These are phyloP conservation scores for Heteronetta atricapilla DNA, from an alignment of 2,113 vertebrate genomes.

Conservation along the genomic window DNA sequence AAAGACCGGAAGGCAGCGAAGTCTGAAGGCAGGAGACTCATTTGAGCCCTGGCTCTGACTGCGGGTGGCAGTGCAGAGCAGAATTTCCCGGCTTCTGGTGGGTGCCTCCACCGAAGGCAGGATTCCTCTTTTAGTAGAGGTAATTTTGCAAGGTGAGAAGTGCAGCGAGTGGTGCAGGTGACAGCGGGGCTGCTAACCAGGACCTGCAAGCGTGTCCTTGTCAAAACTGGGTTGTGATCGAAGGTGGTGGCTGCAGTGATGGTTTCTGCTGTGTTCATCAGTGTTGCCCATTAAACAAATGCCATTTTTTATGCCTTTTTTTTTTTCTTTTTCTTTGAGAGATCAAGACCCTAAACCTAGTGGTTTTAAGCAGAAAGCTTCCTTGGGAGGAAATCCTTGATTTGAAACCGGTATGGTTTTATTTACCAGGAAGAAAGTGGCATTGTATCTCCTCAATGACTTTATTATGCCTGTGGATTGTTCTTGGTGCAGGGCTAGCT, in stretches of 20 bases:
- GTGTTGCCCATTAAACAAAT: not conserved
- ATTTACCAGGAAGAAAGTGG: not conserved
- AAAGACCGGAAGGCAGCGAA: not conserved
- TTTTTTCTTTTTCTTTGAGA: too few relatives aligned
- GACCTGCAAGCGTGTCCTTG: too few relatives aligned
- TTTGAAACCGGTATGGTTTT: not conserved
- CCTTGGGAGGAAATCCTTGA: not conserved
- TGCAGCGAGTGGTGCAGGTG: fast-evolving
- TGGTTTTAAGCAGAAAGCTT: not conserved
- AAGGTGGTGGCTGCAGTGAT: fast-evolving
- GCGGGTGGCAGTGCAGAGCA: conserved; percentile 58
- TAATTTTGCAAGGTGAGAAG: not conserved
- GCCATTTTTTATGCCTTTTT: too few relatives aligned
- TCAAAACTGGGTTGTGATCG: fast-evolving
- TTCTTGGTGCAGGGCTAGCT: not conserved
- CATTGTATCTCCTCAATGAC: not conserved
- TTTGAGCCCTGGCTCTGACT: not conserved
- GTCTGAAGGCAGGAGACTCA: not conserved
- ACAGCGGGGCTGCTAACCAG: not conserved
- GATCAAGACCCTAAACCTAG: not conserved
- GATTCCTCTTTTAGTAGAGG: not conserved
- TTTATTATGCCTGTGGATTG: not conserved
- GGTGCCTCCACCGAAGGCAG: not conserved
- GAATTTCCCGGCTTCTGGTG: not conserved
- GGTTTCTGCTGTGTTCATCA: fast-evolving